Conservation (phyloP, 30 jellyfish, hydroid and myxozoan species). For the Pelagia noctiluca region DNA sequence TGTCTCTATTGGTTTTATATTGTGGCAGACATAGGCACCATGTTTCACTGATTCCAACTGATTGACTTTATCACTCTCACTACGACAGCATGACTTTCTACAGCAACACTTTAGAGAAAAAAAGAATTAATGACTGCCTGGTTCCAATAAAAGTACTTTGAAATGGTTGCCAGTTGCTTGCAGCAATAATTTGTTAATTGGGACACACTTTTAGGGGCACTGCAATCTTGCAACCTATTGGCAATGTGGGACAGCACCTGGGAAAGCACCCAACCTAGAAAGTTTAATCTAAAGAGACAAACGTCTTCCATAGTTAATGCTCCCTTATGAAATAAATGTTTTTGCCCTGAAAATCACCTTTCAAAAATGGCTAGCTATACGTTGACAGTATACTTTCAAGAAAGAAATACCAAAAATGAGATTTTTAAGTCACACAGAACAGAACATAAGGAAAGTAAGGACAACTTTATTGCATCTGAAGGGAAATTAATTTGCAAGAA, state of each 20-base stretch:
- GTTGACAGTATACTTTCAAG: too few species aligned
- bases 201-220: background rate
- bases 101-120: slow-evolving; percentile 52
- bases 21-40: slow-evolving; percentile 52
- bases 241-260: background rate
- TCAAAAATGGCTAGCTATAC: too few species aligned
- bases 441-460: background rate
- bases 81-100: slow-evolving; percentile 38
- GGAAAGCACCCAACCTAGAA: too few species aligned
- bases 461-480: background rate
- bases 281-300: too few species aligned
- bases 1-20: slow-evolving; percentile 73
- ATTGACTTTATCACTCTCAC: slow-evolving; percentile 9
- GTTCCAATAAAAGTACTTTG: background rate
- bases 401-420: too few species aligned
- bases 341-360: too few species aligned
- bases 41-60: slow-evolving; percentile 45
- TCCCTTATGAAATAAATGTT: too few species aligned
- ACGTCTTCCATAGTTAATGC: too few species aligned
- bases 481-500: too few species aligned
- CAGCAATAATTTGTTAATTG: too few species aligned
- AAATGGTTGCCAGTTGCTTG: background rate
- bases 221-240: background rate
- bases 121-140: background rate
- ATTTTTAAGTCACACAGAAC: background rate